Evolutionary conservation across 2,888 invertebrate genomes (phyloP).

Genomic region (Caenorhabditis becei): DNA sequence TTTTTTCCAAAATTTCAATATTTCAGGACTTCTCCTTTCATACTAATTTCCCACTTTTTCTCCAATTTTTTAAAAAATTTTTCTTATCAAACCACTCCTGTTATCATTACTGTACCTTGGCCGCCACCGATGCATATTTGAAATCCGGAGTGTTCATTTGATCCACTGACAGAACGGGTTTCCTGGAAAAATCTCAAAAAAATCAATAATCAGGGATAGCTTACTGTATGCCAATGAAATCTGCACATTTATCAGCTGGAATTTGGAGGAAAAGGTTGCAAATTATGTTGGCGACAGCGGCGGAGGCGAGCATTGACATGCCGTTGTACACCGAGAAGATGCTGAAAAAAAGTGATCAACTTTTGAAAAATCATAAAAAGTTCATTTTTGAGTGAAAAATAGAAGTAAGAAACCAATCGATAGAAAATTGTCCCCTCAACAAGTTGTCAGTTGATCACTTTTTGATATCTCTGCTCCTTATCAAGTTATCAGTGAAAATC

Average conservation of each 20-base stretch:
- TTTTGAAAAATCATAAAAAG: too few species aligned
- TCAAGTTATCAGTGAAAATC: too few species aligned
- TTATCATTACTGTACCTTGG: conserved; percentile 18
- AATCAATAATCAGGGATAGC: background rate
- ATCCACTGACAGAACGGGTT: conserved; percentile 45
- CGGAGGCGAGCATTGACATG: conserved; percentile 62
- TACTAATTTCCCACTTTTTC: background rate
- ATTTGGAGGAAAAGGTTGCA: conserved; percentile 55
- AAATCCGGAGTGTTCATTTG: conserved; percentile 56
- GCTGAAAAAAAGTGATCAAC: conserved; percentile 38
- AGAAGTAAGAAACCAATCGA: too few species aligned
- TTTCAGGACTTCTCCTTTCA: background rate
- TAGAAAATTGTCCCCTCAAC: too few species aligned
- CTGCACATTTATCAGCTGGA: conserved; percentile 40
- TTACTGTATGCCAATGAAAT: conserved; percentile 41
- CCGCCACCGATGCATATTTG: conserved; percentile 20
- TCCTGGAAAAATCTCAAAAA: conserved; percentile 21
- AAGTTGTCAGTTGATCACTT: too few species aligned
- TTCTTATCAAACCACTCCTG: too few species aligned
- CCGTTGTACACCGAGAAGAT: conserved; percentile 62
- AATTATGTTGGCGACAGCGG: conserved; percentile 58
- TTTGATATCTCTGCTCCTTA: too few species aligned
- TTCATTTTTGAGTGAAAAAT: too few species aligned
- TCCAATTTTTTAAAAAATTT: background rate
- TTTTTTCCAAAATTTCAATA: conserved; percentile 2